phyloP scores from a whole-genome alignment of 2,888 invertebrate genomes.

The Cryptops parisi region DNA sequence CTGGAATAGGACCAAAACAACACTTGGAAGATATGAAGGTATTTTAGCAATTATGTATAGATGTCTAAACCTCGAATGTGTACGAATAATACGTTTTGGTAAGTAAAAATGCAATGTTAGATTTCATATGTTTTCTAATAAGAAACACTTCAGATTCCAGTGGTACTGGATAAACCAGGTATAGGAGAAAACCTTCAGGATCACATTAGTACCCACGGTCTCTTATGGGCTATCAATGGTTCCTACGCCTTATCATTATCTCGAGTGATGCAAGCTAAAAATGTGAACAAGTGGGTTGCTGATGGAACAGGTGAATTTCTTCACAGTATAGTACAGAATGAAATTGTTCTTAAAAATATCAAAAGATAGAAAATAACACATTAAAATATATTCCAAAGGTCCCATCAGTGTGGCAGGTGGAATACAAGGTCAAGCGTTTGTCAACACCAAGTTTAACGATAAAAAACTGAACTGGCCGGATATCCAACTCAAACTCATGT shows the following conservation, averaged over 20 bases:
- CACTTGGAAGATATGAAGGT: conserved; percentile 1
- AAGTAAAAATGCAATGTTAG: too few relatives aligned
- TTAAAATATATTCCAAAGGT: too few relatives aligned
- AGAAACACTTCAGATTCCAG: conserved; percentile 33
- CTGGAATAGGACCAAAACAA: conserved; percentile 5
- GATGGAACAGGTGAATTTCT: neutral
- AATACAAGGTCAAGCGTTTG: neutral
- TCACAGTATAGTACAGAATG: too few relatives aligned
- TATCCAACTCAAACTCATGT: neutral
- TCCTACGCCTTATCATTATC: neutral
- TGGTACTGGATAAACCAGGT: conserved; percentile 46
- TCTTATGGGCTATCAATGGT: conserved; percentile 22
- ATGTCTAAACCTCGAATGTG: too few relatives aligned
- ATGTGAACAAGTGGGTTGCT: neutral
- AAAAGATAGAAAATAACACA: too few relatives aligned
- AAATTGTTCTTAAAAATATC: too few relatives aligned
- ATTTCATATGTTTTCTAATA: conserved; percentile 1
- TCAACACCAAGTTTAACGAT: neutral
- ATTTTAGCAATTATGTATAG: neutral
- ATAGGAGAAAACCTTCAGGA: conserved; percentile 62
- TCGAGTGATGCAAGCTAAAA: neutral
- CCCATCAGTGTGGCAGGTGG: neutral
- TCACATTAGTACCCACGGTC: conserved; percentile 42
- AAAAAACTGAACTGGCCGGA: neutral
- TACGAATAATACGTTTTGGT: too few relatives aligned